Evolutionary conservation across 2,888 invertebrate species (phyloP), one percentile per base, ranked within the genome.

Genomic region (Sesia apiformis): DNA sequence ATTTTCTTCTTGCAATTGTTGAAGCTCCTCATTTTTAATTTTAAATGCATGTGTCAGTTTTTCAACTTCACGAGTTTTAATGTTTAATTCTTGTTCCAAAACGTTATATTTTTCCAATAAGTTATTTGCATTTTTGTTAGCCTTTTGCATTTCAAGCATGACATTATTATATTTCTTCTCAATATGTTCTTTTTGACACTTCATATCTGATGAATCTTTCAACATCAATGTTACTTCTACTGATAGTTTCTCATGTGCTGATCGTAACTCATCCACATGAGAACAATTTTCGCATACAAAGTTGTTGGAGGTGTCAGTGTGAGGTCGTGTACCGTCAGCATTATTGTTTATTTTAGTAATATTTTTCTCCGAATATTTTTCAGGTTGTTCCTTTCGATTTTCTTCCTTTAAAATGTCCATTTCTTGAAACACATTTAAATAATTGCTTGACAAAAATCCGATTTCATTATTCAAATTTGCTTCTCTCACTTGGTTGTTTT

Each of bases 1-100:
- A 63, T 90, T 88, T 72, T 91, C 91, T 7, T 76, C 74, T 72
- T 90, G 90, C 57, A 92, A 72, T 39, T 66, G 69, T 55, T 72
- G 64, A 38, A 90, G 60, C 61, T 84, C 62, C 46, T 63, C 60
- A 55, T 62, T 70, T 58, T 77, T 78, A 38, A 51, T 59, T 38
- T 54, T 70, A 5, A 86, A 58, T 5, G 60, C 57, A 41, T 62
- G 64, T 46, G 62, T 70, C 3, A 83, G 59, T 60, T 73, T 75
- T 4, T 59, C 60, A 38, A 80, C 64, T 67, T 81, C 80, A 39
- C 63, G 65, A 6, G 58, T 54, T 69, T 78, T 79, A 5, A 49
- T 60, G 6, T 60, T 58, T n/a, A 64, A 62, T 53, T 84, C 79
- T 57, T 72, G 74, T 67, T 86, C 78, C 58, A 79, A 63, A 52